Evolutionary conservation across 2,113 vertebrate species (phyloP), one percentile per base, ranked within the genome.

Genomic region (Aegithalos caudatus): DNA sequence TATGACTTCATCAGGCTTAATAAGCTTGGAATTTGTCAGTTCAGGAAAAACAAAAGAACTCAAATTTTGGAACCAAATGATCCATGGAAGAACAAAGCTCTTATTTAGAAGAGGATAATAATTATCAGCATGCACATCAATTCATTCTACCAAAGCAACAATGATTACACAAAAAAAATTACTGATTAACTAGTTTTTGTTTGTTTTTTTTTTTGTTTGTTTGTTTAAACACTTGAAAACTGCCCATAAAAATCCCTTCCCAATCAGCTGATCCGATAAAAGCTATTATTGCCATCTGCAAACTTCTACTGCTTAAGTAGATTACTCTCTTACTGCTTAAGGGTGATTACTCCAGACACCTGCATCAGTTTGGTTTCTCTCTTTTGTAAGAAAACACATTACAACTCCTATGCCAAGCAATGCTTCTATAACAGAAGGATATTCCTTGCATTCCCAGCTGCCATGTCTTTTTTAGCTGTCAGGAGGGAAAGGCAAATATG

Each of bases 401-500:
- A 3, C n/a, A 53, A 4, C 33, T 64, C 40, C 27, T 40, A 31
- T n/a, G 38, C 11, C 19, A 60, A 38, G 23, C 4, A n/a, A 3
- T 3, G 31, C 8, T 65, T 67, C 16, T 40, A 1, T 5, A 18
- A 33, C 25, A 54, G 38, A 48, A 71, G 19, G 11, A n/a, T n/a
- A n/a, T n/a, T 33, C 51, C 33, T 40, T 48, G 16, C 6, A 38
- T 31, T 60, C 10, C 22, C 12, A 67, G 13, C 5, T 58, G 21
- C n/a, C 11, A 40, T 3, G 5, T 57, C 6, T 25, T 0, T 50
- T 67, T 80, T 16, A 11, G 12, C 5, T 1, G 5, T 6, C 1
- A 0, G 4, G n/a, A 79, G 3, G 18, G 28, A 82, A 58, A 20
- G 12, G 14, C 3, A 82, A 76, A 35, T n/a, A 22, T 0, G 1